These are phyloP conservation scores for Amiota minor DNA, from an alignment of 2,888 invertebrate species.

Conservation along the genomic window DNA sequence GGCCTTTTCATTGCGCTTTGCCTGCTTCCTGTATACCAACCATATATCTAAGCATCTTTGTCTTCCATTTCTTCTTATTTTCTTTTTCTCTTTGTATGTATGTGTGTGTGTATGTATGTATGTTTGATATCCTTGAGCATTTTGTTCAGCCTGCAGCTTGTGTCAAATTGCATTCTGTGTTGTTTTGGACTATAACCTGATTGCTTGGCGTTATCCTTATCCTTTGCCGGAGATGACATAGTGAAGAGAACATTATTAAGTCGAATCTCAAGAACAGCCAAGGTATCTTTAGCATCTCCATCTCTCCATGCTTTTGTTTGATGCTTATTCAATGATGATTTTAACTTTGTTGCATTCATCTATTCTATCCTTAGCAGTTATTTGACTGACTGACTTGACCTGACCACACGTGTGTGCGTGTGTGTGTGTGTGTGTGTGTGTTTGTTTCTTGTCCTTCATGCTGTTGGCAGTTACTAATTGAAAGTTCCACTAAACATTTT, in stretches of 20 bases:
- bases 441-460: not conserved
- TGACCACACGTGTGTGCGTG: not conserved
- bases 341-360: not conserved
- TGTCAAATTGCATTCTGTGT: conserved; percentile 14
- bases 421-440: too few species aligned
- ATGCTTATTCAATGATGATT: not conserved
- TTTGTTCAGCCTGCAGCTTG: conserved; percentile 1
- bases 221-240: not conserved
- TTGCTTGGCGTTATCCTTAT: not conserved
- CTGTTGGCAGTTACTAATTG: conserved; percentile 20
- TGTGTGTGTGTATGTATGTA: not conserved
- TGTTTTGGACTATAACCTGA: too few species aligned
- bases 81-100: not conserved
- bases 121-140: not conserved
- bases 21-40: conserved; percentile 2
- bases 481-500: not conserved
- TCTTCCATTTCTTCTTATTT: not conserved
- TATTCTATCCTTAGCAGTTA: too few species aligned
- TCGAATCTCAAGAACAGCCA: too few species aligned
- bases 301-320: not conserved
- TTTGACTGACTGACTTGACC: too few species aligned
- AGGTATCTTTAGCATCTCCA: too few species aligned
- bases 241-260: not conserved
- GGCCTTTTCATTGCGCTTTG: conserved; percentile 9
- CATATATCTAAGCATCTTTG: not conserved